A percentile compares a stretch with the other conserved stretches of the same genome.
Evolutionary conservation across 1,140 invertebrate genomes (phyloP).

Genomic region (Cydia strobilella): DNA sequence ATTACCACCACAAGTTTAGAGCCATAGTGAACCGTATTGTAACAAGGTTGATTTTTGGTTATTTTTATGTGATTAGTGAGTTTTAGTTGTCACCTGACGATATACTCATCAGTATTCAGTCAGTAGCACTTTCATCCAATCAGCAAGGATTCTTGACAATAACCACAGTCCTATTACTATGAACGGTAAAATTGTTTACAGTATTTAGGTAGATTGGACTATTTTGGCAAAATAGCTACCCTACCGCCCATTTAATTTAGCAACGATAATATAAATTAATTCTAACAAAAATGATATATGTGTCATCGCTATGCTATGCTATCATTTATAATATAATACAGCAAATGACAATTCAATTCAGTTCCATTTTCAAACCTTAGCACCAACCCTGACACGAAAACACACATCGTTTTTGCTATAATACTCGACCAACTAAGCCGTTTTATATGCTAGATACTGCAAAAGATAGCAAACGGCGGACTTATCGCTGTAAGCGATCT

Average conservation of each 20-base stretch:
- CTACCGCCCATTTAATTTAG: neutral
- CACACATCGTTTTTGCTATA: neutral
- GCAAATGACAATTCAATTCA: constrained; percentile 19
- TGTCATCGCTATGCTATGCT: neutral
- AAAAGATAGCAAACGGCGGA: neutral
- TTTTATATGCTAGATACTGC: neutral
- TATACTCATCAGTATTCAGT: neutral
- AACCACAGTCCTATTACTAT: neutral
- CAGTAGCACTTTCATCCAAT: neutral
- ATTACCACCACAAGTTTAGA: too few species aligned
- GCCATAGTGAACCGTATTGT: too few species aligned
- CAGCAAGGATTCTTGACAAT: neutral
- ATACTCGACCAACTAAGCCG: neutral
- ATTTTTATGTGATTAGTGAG: too few species aligned
- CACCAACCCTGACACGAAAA: constrained; percentile 12
- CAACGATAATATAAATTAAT: constrained; percentile 14
- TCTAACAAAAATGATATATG: constrained; percentile 17
- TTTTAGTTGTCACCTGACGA: neutral
- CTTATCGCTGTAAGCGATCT: too few species aligned
- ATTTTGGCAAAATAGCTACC: neutral
- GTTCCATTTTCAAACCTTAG: constrained; percentile 27
- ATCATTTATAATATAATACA: neutral
- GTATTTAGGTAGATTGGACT: neutral
- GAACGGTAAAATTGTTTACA: neutral
- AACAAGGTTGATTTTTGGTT: too few species aligned